These are phyloP conservation scores for Cariama cristata DNA, from an alignment of 2,113 vertebrate genomes.

Conservation along the genomic window DNA sequence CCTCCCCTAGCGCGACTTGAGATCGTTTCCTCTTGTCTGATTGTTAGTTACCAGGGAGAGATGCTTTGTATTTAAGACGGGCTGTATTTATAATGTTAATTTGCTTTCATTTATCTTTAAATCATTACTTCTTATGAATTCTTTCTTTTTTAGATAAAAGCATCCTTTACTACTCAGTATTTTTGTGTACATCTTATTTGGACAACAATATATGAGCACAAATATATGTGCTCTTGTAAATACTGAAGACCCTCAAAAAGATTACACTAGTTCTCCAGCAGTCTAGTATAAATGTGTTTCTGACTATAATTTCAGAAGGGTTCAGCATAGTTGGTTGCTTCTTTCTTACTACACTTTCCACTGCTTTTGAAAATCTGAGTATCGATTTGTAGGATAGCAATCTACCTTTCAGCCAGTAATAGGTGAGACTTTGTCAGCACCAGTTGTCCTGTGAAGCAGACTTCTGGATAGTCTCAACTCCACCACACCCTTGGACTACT, in stretches of 20 bases:
- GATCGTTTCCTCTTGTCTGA: too few relatives aligned
- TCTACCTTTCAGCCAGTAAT: background rate
- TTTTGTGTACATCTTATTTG: background rate
- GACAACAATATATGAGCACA: background rate
- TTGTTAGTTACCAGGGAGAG: too few relatives aligned
- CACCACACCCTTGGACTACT: background rate
- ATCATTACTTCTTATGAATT: background rate
- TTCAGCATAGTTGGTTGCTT: background rate
- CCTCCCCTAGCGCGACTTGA: too few relatives aligned
- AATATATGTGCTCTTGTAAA: background rate
- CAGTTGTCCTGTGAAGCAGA: background rate
- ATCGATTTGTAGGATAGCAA: background rate
- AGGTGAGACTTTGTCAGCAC: background rate
- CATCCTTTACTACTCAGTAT: background rate
- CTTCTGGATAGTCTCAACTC: background rate
- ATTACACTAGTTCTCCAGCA: background rate
- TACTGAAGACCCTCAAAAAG: background rate
- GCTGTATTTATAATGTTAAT: background rate
- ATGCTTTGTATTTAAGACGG: background rate
- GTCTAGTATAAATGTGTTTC: background rate
- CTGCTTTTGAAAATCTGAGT: background rate
- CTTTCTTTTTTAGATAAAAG: background rate
- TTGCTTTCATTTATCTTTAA: background rate
- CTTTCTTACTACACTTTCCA: background rate
- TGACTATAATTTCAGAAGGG: background rate